Evolutionary conservation across 2,113 vertebrate genomes (phyloP).

Genomic region (Cyphomyrus plagiostoma): DNA sequence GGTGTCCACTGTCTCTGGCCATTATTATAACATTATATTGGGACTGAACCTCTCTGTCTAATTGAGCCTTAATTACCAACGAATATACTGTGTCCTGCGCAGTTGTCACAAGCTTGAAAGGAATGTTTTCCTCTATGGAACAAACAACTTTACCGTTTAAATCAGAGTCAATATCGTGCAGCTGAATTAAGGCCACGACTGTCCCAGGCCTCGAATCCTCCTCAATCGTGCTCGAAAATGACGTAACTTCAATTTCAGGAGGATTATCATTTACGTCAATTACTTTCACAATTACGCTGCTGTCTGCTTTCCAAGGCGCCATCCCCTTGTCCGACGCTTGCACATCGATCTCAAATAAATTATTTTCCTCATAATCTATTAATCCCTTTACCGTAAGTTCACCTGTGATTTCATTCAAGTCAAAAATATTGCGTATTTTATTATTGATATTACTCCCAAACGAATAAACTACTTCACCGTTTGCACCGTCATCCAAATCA

Average conservation of each 20-base stretch:
- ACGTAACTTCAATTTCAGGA: constrained; percentile 78
- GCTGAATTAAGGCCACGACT: constrained; percentile 50
- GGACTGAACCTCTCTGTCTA: constrained; percentile 48
- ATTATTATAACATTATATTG: constrained; percentile 45
- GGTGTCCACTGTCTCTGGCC: constrained; percentile 50
- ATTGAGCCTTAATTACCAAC: constrained; percentile 39
- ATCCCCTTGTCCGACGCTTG: constrained; percentile 50
- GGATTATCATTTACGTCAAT: constrained; percentile 63
- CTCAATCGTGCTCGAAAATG: constrained; percentile 68
- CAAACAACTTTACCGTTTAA: constrained; percentile 56
- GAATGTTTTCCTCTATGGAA: constrained; percentile 47
- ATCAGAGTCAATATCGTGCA: constrained; percentile 54
- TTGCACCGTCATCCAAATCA: constrained; percentile 54
- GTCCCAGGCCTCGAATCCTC: constrained; percentile 51
- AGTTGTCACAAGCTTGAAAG: constrained; percentile 43
- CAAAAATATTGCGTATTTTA: constrained; percentile 36
- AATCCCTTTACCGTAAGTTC: constrained; percentile 46
- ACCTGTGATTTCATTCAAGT: constrained; percentile 39
- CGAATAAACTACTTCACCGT: constrained; percentile 49
- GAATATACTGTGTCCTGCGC: constrained; percentile 50
- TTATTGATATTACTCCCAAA: constrained; percentile 41
- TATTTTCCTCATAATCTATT: constrained; percentile 51
- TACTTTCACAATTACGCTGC: constrained; percentile 48
- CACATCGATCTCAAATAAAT: constrained; percentile 50
- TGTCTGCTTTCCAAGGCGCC: constrained; percentile 30